These are phyloP conservation scores for Margarornis squamiger DNA, from an alignment of 2,797 vertebrate genomes.

Conservation along the genomic window DNA sequence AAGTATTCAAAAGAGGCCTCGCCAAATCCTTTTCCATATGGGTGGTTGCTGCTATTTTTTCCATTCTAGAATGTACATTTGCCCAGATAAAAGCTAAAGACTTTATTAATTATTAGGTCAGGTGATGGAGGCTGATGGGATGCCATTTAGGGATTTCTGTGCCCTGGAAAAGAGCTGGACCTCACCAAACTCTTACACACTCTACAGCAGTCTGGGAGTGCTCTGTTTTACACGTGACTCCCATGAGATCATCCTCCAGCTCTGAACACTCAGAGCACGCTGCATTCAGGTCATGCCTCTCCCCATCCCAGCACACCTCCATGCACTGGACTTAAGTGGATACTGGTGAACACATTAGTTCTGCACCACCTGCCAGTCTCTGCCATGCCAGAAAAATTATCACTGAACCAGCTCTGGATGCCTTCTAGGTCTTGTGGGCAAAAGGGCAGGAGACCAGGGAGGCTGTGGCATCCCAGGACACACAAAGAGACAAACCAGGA, in stretches of 20 bases:
- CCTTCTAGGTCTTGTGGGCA: neutral
- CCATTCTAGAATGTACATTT: neutral
- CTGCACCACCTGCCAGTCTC: neutral
- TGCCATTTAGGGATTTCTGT: neutral
- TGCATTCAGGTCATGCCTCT: neutral
- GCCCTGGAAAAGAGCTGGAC: neutral
- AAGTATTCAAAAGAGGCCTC: neutral
- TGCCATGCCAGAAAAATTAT: neutral
- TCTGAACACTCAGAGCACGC: neutral
- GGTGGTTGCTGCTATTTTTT: neutral
- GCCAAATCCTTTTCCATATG: neutral
- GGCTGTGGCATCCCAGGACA: neutral
- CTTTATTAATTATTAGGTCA: neutral
- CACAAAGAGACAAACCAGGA: neutral
- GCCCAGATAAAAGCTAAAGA: neutral
- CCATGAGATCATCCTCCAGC: neutral
- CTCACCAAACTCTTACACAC: neutral
- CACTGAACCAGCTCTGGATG: neutral
- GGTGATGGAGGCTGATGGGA: neutral
- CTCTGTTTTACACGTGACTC: neutral
- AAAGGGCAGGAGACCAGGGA: neutral
- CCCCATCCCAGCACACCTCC: neutral
- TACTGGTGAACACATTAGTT: neutral
- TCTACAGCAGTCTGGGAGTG: neutral
- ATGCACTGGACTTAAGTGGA: neutral